Conservation (phyloP, 2,888 invertebrate species). For the Rutpela maculata region DNA sequence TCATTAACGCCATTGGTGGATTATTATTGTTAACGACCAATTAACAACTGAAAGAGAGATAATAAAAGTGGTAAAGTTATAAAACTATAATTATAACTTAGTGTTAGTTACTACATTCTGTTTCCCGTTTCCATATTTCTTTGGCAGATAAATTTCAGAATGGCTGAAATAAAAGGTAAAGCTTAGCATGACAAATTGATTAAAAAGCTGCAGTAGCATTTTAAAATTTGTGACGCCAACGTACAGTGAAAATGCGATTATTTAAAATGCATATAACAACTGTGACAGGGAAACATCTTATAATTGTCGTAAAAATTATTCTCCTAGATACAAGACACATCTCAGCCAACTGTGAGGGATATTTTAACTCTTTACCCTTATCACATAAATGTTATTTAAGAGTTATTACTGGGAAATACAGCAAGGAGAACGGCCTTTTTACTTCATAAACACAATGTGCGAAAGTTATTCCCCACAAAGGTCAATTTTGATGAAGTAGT, state of each 20-base stretch:
- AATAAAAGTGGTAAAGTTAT: too few species aligned
- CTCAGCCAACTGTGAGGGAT: neutral
- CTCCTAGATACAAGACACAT: neutral
- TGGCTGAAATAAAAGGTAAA: neutral
- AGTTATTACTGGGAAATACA: neutral
- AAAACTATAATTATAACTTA: too few species aligned
- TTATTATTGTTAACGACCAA: too few species aligned
- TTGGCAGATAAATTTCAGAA: too few species aligned
- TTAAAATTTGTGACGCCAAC: neutral
- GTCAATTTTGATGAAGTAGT: too few species aligned
- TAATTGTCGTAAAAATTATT: neutral
- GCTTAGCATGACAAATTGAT: neutral
- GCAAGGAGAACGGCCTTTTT: neutral
- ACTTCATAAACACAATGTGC: neutral
- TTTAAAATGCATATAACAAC: neutral
- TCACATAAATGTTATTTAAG: neutral
- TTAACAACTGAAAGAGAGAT: too few species aligned
- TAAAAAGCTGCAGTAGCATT: neutral
- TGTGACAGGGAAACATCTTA: neutral
- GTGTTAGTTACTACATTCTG: too few species aligned
- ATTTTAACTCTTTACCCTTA: neutral
- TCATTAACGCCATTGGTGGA: too few species aligned
- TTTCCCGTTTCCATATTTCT: too few species aligned
- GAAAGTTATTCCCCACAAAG: too few species aligned
- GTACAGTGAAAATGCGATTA: neutral